Percentiles rank a stretch among this genome's conserved stretches.
These are phyloP conservation scores for Xiphydria camelus DNA, from an alignment of 2,888 invertebrate species.

Conservation along the genomic window DNA sequence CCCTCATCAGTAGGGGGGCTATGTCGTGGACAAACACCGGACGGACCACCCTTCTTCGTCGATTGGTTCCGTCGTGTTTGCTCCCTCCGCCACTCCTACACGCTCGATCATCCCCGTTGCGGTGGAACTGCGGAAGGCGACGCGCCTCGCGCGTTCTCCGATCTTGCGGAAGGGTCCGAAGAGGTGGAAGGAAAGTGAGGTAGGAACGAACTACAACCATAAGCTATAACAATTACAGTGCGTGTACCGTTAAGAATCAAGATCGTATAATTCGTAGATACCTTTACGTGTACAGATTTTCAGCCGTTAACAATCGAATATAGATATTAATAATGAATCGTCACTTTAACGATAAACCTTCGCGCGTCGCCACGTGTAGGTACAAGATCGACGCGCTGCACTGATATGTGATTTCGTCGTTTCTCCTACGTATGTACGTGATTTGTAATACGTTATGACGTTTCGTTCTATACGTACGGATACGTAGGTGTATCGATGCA, in stretches of 20 bases:
- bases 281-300: slow-evolving; percentile 40
- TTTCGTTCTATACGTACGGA: too few species aligned
- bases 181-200: too few species aligned
- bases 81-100: slow-evolving; percentile 41
- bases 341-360: slow-evolving; percentile 1
- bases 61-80: slow-evolving; percentile 48
- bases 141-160: too few species aligned
- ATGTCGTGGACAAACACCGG: slow-evolving; percentile 41
- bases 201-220: too few species aligned
- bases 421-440: too few species aligned
- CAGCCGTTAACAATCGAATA: slow-evolving; percentile 18
- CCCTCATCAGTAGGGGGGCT: slow-evolving; percentile 20
- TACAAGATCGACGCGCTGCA: background rate
- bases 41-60: slow-evolving; percentile 44
- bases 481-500: too few species aligned
- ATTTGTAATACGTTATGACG: too few species aligned
- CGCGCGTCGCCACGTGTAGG: slow-evolving; percentile 1
- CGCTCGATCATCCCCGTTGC: too few species aligned
- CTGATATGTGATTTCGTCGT: slow-evolving; percentile 1
- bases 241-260: slow-evolving; percentile 41
- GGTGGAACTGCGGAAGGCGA: too few species aligned
- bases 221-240: too few species aligned
- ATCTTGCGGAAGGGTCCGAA: too few species aligned
- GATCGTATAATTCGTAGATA: slow-evolving; percentile 48
- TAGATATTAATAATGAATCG: slow-evolving; percentile 3